phyloP scores from a whole-genome alignment of 2,888 invertebrate species.

The Pachycephus smyrnensis region DNA sequence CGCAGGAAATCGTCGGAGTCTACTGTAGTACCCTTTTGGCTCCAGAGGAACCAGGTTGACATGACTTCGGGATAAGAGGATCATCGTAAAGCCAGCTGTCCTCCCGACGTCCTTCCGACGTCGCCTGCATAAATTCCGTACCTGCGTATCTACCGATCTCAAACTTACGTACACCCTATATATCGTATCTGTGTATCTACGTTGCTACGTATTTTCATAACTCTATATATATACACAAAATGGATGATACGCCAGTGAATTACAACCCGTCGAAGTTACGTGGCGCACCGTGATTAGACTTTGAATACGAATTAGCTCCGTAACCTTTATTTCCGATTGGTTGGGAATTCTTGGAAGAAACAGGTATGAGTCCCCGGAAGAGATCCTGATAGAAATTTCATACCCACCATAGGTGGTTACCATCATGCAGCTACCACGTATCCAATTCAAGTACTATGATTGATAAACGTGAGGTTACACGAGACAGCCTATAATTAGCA shows the following conservation, averaged over 20 bases:
- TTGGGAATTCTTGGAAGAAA: neutral
- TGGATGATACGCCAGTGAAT: neutral
- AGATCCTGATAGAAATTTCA: neutral
- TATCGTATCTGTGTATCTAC: neutral
- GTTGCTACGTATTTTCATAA: neutral
- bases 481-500: neutral
- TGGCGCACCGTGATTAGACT: neutral
- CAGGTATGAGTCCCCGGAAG: neutral
- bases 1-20: neutral
- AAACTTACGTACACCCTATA: neutral
- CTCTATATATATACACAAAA: neutral
- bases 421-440: neutral
- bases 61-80: conserved; percentile 47
- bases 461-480: neutral
- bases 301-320: neutral
- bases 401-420: neutral
- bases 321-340: neutral
- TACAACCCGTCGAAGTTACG: neutral
- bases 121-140: conserved; percentile 50
- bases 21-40: neutral
- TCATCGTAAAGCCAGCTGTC: conserved; percentile 54
- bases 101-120: conserved; percentile 40
- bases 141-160: conserved; percentile 13
- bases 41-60: neutral
- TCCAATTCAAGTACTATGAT: neutral